A percentile compares a stretch with the other conserved stretches of the same genome.
These are phyloP conservation scores for Corydoras sp. DNA, from an alignment of 2,113 vertebrate genomes.

Conservation along the genomic window DNA sequence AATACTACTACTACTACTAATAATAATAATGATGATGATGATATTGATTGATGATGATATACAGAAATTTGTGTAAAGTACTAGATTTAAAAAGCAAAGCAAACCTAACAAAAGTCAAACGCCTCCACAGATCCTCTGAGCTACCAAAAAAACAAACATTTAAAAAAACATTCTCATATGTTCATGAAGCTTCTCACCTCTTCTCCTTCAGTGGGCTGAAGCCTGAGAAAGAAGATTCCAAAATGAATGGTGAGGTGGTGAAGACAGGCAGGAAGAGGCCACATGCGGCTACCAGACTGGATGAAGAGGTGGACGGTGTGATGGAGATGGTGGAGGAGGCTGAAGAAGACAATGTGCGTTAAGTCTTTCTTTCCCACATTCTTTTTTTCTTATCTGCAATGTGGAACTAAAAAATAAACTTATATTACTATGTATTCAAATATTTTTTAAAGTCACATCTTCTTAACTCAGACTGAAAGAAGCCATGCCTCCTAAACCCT, in stretches of 20 bases:
- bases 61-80: too few species aligned
- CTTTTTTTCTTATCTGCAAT: too few species aligned
- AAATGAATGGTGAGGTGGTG: constrained; percentile 64
- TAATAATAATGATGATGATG: too few species aligned
- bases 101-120: too few species aligned
- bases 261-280: constrained; percentile 70
- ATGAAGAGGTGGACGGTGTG: constrained; percentile 64
- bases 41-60: too few species aligned
- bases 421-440: not conserved
- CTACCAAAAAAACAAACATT: too few species aligned
- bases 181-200: not conserved
- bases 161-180: too few species aligned
- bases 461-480: not conserved
- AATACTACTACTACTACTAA: too few species aligned
- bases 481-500: not conserved
- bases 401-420: too few species aligned
- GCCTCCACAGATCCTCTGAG: too few species aligned
- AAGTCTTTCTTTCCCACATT: not conserved
- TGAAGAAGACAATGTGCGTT: constrained; percentile 68
- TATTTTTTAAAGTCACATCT: too few species aligned
- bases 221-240: constrained; percentile 57
- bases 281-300: constrained; percentile 52
- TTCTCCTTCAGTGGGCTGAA: constrained; percentile 64
- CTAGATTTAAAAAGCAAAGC: too few species aligned
- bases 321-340: constrained; percentile 55